Evolutionary conservation across 2,113 vertebrate species (phyloP).

Genomic region (Lepus americanus): DNA sequence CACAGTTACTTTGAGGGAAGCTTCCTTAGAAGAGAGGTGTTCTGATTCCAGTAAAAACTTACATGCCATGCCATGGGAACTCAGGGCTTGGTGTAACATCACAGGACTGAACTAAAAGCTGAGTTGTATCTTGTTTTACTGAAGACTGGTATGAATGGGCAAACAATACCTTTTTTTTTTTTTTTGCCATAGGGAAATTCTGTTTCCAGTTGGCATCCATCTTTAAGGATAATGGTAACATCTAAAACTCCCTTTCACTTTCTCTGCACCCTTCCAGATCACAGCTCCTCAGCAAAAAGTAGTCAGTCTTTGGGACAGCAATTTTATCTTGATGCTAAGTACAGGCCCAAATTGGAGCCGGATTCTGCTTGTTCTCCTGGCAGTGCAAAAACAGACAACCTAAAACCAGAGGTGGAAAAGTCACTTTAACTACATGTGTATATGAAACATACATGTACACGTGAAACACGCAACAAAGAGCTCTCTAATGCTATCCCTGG

Average conservation of each 20-base stretch:
- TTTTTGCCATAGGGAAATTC: no score
- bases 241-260: slow-evolving; percentile 54
- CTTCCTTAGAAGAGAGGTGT: background rate
- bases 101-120: background rate
- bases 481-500: background rate
- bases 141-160: background rate
- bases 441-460: background rate
- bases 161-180: background rate
- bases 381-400: background rate
- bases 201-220: background rate
- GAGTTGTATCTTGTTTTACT: background rate
- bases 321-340: slow-evolving; percentile 22
- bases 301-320: background rate
- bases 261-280: background rate
- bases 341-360: background rate
- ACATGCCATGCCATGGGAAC: background rate
- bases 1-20: background rate
- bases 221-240: background rate
- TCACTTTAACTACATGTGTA: background rate
- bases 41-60: background rate
- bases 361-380: background rate
- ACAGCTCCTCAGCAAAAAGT: background rate
- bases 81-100: background rate
- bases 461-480: background rate
- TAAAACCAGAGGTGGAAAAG: background rate